Percentiles rank a stretch among this genome's conserved stretches.
phyloP scores from a whole-genome alignment of 2,797 vertebrate genomes.

The Acipenser ruthenus region DNA sequence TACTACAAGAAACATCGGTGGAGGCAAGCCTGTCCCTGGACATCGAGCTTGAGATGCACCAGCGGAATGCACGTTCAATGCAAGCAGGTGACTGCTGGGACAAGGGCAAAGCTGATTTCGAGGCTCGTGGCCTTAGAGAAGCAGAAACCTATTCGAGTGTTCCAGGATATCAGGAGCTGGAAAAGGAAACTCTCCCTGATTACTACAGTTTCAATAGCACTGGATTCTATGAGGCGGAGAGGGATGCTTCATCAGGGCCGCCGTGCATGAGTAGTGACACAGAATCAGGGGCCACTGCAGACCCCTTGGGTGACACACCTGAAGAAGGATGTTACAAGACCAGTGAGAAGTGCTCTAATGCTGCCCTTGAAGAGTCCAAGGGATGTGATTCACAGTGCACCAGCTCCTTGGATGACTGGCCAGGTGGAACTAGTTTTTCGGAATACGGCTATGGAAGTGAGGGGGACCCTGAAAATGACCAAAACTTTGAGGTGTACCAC shows the following conservation, averaged over 20 bases:
- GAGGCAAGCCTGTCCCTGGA: conserved; percentile 32
- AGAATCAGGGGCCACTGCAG: too few species aligned
- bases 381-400: neutral
- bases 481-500: conserved; percentile 6
- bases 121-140: neutral
- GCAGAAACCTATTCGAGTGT: conserved; percentile 11
- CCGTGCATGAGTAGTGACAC: neutral
- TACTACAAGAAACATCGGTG: conserved; percentile 4
- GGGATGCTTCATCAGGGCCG: neutral
- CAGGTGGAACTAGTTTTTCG: neutral
- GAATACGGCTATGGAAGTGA: conserved; percentile 5
- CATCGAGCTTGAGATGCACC: conserved; percentile 24
- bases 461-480: conserved; percentile 12
- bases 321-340: too few species aligned
- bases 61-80: neutral
- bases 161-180: conserved; percentile 4
- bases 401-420: conserved; percentile 3
- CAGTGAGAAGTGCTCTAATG: too few species aligned
- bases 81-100: neutral
- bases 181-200: conserved; percentile 17
- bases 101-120: neutral
- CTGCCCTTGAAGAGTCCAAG: too few species aligned
- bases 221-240: conserved; percentile 1
- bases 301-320: too few species aligned
- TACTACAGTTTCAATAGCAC: conserved; percentile 30